Conservation (phyloP, 2,888 invertebrate species). For the Hypolimnas misippus region DNA sequence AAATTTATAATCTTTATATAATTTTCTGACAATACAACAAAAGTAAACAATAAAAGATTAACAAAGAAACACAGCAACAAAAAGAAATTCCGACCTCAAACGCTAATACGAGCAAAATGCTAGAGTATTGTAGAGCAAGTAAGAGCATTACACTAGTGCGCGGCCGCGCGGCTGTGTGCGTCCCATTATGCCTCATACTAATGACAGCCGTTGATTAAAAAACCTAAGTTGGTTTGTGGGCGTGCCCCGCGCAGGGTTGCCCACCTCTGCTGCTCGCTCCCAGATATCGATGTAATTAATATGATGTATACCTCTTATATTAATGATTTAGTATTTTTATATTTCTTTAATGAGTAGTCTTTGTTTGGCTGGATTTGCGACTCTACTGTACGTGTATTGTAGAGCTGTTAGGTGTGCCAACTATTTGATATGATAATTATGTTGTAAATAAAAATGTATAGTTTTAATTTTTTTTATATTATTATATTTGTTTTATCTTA, state of each 20-base stretch:
- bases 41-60: background rate
- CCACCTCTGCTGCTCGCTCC: constrained; percentile 7
- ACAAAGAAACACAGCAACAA: background rate
- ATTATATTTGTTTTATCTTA: no score
- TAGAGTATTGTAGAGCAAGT: constrained; percentile 12
- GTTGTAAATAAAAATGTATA: no score
- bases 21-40: background rate
- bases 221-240: constrained; percentile 46
- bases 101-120: constrained; percentile 12
- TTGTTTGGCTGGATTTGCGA: background rate
- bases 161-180: constrained; percentile 30
- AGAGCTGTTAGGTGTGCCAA: background rate
- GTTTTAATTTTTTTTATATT: no score
- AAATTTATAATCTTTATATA: background rate
- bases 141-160: constrained; percentile 5
- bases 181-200: constrained; percentile 78
- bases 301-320: constrained; percentile 5
- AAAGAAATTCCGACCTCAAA: background rate
- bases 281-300: constrained; percentile 37
- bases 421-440: background rate
- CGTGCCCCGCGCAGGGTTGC: constrained; percentile 47
- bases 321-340: constrained; percentile 11
- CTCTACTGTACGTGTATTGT: background rate
- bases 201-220: constrained; percentile 82
- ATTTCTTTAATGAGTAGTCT: background rate